Percentiles rank a stretch among this genome's conserved stretches.
Evolutionary conservation across 2,797 vertebrate species (phyloP).

Genomic region (Artibeus jamaicensis): DNA sequence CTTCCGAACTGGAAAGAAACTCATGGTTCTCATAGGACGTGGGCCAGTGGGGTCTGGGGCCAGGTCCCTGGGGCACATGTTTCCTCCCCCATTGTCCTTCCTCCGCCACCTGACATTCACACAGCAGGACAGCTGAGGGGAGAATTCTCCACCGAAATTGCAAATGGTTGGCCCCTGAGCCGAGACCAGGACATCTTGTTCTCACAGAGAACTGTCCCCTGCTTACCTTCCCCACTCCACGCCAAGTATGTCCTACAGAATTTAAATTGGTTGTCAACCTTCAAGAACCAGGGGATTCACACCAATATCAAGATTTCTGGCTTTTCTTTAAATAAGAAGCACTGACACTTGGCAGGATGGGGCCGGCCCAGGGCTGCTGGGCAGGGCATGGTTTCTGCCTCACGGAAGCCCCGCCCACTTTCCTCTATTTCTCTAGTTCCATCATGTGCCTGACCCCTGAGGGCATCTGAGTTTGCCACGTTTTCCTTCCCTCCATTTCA

Average conservation of each 20-base stretch:
- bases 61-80: not conserved
- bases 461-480: not conserved
- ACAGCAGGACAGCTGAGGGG: not conserved
- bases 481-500: not conserved
- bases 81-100: not conserved
- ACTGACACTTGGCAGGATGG: not conserved
- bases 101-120: not conserved
- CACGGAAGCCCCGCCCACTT: not conserved
- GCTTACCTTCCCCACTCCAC: accelerated
- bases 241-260: not conserved
- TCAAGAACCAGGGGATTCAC: not conserved
- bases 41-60: not conserved
- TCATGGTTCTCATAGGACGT: not conserved
- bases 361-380: not conserved
- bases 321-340: not conserved
- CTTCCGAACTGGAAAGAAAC: not conserved
- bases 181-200: not conserved
- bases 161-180: not conserved
- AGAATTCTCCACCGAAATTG: not conserved
- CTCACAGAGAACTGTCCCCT: not conserved
- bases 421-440: not conserved
- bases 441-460: not conserved
- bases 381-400: not conserved
- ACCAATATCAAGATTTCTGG: not conserved
- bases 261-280: not conserved